Evolutionary conservation across 2,888 invertebrate genomes (phyloP), one percentile per base, ranked within the genome.

Genomic region (Spodoptera exigua): DNA sequence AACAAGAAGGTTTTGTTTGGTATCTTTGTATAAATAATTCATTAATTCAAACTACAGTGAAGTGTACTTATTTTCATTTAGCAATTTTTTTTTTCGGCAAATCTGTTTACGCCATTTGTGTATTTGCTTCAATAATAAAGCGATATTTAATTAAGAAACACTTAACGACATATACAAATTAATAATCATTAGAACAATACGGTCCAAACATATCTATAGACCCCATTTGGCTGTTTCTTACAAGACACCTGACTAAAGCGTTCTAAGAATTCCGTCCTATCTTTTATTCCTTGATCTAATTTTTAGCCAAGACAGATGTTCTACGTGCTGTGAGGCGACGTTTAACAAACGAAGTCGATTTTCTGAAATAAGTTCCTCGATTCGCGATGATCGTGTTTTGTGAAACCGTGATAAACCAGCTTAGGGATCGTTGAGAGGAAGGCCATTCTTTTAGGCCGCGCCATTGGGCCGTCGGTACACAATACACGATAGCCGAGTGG

Each of bases 371-470:
- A 64, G 55, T 64, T 66, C n/a, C 45, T 17, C 39, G 43, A 55
- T 56, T 71, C 36, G 47, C 46, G 36, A 48, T 46, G 62, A 64
- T 64, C 61, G 64, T 73, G 66, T 73, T 70, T 66, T 52, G 54
- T 64, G 76, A 72, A 68, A 69, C 58, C 74, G 57, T 73, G 76
- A 74, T 76, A 73, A 76, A 73, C 65, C 55, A 63, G 63, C 37
- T 67, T 60, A 40, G 49, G n/a, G 37, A 36, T 54, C 53, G 59
- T 57, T 51, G 61, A 65, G 60, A 61, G 73, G 55, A 37, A 37
- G 51, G 61, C 54, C 53, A 73, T 76, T 74, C 45, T 52, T 69
- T 61, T 48, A 41, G 54, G 11, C 47, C 49, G 32, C 36, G 40
- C 74, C 58, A 65, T 62, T 54, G 51, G 59, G 41, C 56, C 53